These are phyloP conservation scores for Pentamera pediparva DNA, from an alignment of 53 echinoderm and acorn worm genomes.

Conservation along the genomic window DNA sequence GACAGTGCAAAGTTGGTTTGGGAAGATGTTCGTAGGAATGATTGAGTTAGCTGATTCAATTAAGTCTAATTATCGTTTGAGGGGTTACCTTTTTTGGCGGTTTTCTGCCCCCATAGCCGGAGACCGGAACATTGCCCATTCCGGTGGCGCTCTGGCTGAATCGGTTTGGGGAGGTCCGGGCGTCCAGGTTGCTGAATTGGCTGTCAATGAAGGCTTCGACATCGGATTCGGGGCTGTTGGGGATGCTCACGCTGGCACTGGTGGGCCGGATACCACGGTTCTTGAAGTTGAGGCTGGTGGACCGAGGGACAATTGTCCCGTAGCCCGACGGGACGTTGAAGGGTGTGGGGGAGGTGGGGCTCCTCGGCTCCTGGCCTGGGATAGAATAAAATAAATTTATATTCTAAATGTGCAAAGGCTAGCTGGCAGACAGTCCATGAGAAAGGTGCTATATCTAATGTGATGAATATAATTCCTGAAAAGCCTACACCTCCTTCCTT, in stretches of 20 bases:
- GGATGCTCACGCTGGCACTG: constrained; percentile 66
- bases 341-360: constrained; percentile 9
- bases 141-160: constrained; percentile 61
- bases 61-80: too few species aligned
- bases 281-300: constrained; percentile 84
- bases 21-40: too few species aligned
- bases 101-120: constrained; percentile 69
- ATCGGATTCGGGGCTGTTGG: constrained; percentile 74
- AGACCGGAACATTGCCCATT: constrained; percentile 96
- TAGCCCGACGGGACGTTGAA: constrained; percentile 46
- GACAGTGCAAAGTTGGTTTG: too few species aligned
- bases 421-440: not conserved
- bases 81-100: constrained; percentile 84
- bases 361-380: constrained; percentile 11
- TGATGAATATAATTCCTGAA: too few species aligned
- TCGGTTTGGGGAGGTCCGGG: constrained; percentile 48
- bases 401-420: not conserved
- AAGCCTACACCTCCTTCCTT: too few species aligned
- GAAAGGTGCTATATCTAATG: not conserved
- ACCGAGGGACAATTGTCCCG: constrained; percentile 65
- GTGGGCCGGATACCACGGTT: constrained; percentile 56
- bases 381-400: not conserved
- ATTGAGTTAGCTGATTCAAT: too few species aligned
- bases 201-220: constrained; percentile 63
- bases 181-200: constrained; percentile 58